Base-by-base conservation (phyloP, 2,888 invertebrate genomes). In the Andrena hattorfiana region DNA sequence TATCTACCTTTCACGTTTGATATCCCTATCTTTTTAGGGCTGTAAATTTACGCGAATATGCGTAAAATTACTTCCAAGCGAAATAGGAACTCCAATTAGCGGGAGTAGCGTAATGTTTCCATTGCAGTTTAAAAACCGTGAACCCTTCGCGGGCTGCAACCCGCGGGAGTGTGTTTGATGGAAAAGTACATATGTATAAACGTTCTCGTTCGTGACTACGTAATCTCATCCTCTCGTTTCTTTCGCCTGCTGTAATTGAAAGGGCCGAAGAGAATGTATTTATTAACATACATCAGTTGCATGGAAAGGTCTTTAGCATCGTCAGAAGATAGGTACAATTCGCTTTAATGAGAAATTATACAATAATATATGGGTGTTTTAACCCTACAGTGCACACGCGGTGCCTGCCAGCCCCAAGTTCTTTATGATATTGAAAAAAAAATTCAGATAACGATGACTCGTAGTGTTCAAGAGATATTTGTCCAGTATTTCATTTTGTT, bases 31-130 rank as follows among this genome's bases (percentile, higher is more conserved):
- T 42, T 16, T 23, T 49, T 20, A 13, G 49, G 32, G 13, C 16
- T n/a, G 13, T 7, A 35, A 51, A 48, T 51, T 20, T 7, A 54
- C 3, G 20, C 16, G 16, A 63, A 35, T 7, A 16, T 5, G 51
- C 28, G 54, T 42, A 69, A 69, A 63, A 69, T 69, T 76, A 13
- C 23, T 42, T 51, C 28, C 28, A 49, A 42, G 28, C 13, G 13
- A 51, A 26, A 28, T 13, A 30, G 35, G 51, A 62, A 54, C 20
- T 69, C 63, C 69, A 76, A 76, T 76, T 76, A 76, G 63, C 63
- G 28, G 63, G 42, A 63, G 30, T 23, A 56, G 62, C 51, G 30
- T 30, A 62, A 62, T 16, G 35, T 54, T 76, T 69, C n/a, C 66
- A 63, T 70, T 26, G 54, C 42, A 63, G 42, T 54, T 70, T 16